phyloP scores from a whole-genome alignment of 2,888 invertebrate species.

The Drosophila niveifrons region DNA sequence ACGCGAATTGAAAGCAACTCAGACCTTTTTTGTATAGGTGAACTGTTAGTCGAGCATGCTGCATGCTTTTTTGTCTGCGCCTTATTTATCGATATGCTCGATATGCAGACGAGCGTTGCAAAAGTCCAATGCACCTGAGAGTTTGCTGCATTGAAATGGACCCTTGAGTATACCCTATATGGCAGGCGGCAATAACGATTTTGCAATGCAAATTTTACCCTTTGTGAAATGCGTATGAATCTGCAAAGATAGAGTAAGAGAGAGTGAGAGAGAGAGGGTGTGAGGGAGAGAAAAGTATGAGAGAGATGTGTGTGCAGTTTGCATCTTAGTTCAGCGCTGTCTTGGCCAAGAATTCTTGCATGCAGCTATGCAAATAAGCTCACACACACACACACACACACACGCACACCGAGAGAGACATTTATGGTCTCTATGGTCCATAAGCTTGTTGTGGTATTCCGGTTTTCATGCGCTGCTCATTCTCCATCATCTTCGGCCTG shows the following conservation, averaged over 20 bases:
- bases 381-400: neutral
- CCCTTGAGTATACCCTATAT: neutral
- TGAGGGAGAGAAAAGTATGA: neutral
- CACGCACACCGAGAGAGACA: neutral
- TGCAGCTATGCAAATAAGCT: neutral
- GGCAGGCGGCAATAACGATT: constrained; percentile 3
- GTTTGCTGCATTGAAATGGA: neutral
- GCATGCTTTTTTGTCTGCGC: neutral
- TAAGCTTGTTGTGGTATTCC: constrained; percentile 12
- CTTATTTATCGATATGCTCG: constrained; percentile 1
- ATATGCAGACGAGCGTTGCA: neutral
- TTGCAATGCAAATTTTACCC: constrained; percentile 3
- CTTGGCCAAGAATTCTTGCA: constrained; percentile 1
- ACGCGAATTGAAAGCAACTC: too few species aligned
- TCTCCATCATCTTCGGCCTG: neutral
- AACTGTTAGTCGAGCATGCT: neutral
- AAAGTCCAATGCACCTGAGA: neutral
- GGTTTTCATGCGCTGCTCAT: constrained; percentile 6
- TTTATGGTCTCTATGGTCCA: neutral
- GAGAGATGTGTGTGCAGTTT: neutral
- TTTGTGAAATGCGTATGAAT: constrained; percentile 2
- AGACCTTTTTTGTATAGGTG: too few species aligned
- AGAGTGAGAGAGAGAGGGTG: neutral
- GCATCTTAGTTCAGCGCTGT: neutral
- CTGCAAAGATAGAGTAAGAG: neutral